Evolutionary conservation across 2,888 invertebrate genomes (phyloP).

Genomic region (Diplolepis rosae): DNA sequence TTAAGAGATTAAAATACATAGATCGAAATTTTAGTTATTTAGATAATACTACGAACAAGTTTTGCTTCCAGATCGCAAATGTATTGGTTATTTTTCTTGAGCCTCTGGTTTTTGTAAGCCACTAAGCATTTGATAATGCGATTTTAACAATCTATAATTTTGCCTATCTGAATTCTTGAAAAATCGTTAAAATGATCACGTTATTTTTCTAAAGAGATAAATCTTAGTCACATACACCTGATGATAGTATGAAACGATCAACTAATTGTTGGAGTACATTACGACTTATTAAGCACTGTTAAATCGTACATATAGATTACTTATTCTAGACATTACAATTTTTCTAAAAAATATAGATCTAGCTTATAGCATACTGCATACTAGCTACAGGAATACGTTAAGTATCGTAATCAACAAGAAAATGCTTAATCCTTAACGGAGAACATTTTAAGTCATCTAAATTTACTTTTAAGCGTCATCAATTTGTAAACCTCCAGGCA

Average conservation of each 20-base stretch:
- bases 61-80: not conserved
- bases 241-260: conserved; percentile 10
- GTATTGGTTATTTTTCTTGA: conserved; percentile 34
- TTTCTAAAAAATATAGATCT: conserved; percentile 53
- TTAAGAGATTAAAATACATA: not conserved
- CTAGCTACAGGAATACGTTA: conserved; percentile 41
- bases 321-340: conserved; percentile 37
- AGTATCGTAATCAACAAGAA: conserved; percentile 48
- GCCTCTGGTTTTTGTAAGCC: conserved; percentile 24
- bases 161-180: not conserved
- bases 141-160: conserved; percentile 23
- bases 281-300: conserved; percentile 18
- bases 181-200: not conserved
- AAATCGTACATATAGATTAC: conserved; percentile 42
- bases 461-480: conserved; percentile 48
- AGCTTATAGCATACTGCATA: conserved; percentile 59
- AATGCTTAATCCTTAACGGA: conserved; percentile 44
- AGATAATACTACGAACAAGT: not conserved
- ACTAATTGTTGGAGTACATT: conserved; percentile 12
- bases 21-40: not conserved
- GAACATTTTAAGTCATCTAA: conserved; percentile 48
- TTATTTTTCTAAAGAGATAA: not conserved
- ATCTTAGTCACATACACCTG: not conserved
- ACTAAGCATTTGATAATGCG: not conserved
- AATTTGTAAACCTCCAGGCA: conserved; percentile 18